Base-by-base conservation (phyloP, 1,140 invertebrate species). In the Listronotus bonariensis region DNA sequence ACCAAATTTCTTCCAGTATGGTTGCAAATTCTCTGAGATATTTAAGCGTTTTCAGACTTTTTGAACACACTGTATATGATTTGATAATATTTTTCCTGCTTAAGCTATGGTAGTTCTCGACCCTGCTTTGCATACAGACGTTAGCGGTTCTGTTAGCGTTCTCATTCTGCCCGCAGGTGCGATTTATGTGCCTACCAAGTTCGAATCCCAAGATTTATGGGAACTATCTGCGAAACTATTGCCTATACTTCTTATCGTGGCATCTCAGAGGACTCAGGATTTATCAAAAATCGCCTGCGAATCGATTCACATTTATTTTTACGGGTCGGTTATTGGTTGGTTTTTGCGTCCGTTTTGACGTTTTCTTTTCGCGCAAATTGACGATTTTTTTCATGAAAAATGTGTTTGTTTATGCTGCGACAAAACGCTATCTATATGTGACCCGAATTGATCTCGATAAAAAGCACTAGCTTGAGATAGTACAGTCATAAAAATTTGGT, bases 121-220 rank as follows among this genome's bases (percentile, higher is more conserved):
- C 8, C 34, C 45, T 60, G 57, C 17, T 61, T 61, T 31, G 18
- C 48, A 52, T 61, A 17, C 12, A 61, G 59, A 61, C 48, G 59
- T 61, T 61, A 51, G 59, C 59, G 38, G 59, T 53, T 46, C 59
- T 61, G 59, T 61, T 52, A 52, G 46, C 46, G 32, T 55, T 54
- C n/a, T 18, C 42, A 32, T 51, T 63, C 18, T 72, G 74, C 73
- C 74, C 69, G 11, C 75, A 77, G 72, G 74, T 77, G 74, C 74
- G 73, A 77, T 77, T 75, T 77, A 77, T 75, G 73, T 72, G 70
- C 65, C 70, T 68, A 71, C 67, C 68, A 73, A 73, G 74, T 75
- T 77, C 75, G 72, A 77, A 77, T 74, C 51, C 38, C 38, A 40
- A 57, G 62, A 65, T 65, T 65, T 65, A 57, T 41, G 48, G 17